Percentiles rank a stretch among this genome's conserved stretches.
These are phyloP conservation scores for Drosophila biarmipes DNA, from an alignment of 1,140 invertebrate genomes.

Conservation along the genomic window DNA sequence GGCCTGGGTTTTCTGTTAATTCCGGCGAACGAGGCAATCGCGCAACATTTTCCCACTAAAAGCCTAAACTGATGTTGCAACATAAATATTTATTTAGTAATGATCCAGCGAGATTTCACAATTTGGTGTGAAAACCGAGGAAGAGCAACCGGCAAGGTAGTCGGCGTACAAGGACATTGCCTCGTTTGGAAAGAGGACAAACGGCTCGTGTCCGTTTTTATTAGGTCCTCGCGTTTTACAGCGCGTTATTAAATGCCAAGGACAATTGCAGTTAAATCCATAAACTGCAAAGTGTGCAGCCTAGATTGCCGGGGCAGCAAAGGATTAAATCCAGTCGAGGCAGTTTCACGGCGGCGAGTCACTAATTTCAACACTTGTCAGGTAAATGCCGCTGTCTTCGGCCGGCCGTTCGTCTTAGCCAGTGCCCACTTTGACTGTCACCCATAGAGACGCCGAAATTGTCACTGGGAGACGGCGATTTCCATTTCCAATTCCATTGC, in stretches of 20 bases:
- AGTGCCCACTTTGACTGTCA: slow-evolving; percentile 35
- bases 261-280: slow-evolving; percentile 12
- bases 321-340: slow-evolving; percentile 41
- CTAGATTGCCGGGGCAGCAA: slow-evolving; percentile 8
- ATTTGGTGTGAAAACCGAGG: slow-evolving; percentile 69
- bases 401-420: not conserved
- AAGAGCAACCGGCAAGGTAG: slow-evolving; percentile 37
- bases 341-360: slow-evolving; percentile 40
- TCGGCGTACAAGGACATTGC: slow-evolving; percentile 45
- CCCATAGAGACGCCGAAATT: slow-evolving; percentile 2
- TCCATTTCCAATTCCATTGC: not conserved
- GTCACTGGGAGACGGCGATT: slow-evolving; percentile 5
- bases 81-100: slow-evolving; percentile 80
- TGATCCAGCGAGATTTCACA: slow-evolving; percentile 72
- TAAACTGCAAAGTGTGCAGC: not conserved
- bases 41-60: slow-evolving; percentile 72
- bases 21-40: slow-evolving; percentile 47
- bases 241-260: slow-evolving; percentile 25
- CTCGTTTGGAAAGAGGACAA: slow-evolving; percentile 3
- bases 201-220: slow-evolving; percentile 49
- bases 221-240: slow-evolving; percentile 15
- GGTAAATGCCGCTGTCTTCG: slow-evolving; percentile 47
- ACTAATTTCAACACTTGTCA: slow-evolving; percentile 54
- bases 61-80: slow-evolving; percentile 65
- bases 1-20: slow-evolving; percentile 12